These are phyloP conservation scores for Leuciscus waleckii DNA, from an alignment of 2,797 vertebrate species.

Conservation along the genomic window DNA sequence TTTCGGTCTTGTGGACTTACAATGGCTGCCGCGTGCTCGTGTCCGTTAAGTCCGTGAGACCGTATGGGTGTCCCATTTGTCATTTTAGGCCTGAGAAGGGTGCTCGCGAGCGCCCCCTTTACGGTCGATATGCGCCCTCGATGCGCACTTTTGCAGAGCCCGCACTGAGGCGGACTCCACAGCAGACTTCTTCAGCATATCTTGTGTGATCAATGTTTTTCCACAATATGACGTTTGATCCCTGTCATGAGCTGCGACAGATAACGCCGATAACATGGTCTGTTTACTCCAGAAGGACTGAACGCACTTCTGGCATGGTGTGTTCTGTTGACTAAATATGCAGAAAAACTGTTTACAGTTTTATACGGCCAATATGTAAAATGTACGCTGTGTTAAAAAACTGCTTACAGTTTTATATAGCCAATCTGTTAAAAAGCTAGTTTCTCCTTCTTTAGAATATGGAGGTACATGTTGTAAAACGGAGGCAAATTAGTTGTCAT, in stretches of 20 bases:
- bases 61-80: no score
- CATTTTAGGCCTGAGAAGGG: no score
- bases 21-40: no score
- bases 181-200: no score
- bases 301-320: neutral
- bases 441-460: neutral
- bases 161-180: no score
- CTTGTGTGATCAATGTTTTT: conserved; percentile 11
- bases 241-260: neutral
- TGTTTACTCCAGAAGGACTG: conserved; percentile 8
- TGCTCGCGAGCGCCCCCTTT: no score
- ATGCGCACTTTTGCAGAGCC: no score
- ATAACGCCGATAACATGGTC: neutral
- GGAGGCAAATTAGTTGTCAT: neutral
- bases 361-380: neutral
- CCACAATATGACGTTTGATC: neutral
- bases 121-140: no score
- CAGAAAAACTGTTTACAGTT: neutral
- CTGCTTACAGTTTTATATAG: no score
- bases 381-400: no score
- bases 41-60: no score
- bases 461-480: neutral
- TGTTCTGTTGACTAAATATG: conserved; percentile 23
- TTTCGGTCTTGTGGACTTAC: no score
- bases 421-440: neutral